These are phyloP conservation scores for Diploscapter pachys DNA, from an alignment of 1,140 invertebrate genomes.

Conservation along the genomic window DNA sequence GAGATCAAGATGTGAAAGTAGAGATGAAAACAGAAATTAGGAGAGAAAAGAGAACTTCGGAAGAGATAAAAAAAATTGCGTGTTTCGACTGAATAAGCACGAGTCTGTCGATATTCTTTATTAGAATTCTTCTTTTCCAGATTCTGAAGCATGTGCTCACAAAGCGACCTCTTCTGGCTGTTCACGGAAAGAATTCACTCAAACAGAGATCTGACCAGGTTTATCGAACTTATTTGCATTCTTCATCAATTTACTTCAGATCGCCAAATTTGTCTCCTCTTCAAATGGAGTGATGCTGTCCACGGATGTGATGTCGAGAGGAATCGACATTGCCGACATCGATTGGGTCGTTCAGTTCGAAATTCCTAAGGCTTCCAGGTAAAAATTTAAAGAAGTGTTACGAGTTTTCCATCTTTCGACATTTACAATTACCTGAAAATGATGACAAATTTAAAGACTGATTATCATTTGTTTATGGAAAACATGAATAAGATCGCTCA, in stretches of 20 bases:
- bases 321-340: conserved; percentile 88
- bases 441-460: no score
- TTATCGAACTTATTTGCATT: background rate
- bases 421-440: no score
- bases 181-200: conserved; percentile 47
- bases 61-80: no score
- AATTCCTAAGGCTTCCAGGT: conserved; percentile 71
- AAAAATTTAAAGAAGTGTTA: conserved; percentile 43
- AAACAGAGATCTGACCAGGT: conserved; percentile 28
- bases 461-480: no score
- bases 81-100: no score
- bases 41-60: no score
- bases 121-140: conserved; percentile 7
- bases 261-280: conserved; percentile 74
- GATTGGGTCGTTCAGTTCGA: conserved; percentile 97
- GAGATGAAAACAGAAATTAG: no score
- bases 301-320: conserved; percentile 93
- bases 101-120: no score
- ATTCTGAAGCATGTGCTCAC: conserved; percentile 66
- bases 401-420: conserved; percentile 5
- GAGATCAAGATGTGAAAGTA: no score
- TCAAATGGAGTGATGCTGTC: conserved; percentile 75
- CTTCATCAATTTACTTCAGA: conserved; percentile 66
- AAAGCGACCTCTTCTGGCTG: conserved; percentile 39
- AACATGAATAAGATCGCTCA: no score